Base-by-base conservation (phyloP, 2,797 vertebrate genomes). In the Malacoraja senta region DNA sequence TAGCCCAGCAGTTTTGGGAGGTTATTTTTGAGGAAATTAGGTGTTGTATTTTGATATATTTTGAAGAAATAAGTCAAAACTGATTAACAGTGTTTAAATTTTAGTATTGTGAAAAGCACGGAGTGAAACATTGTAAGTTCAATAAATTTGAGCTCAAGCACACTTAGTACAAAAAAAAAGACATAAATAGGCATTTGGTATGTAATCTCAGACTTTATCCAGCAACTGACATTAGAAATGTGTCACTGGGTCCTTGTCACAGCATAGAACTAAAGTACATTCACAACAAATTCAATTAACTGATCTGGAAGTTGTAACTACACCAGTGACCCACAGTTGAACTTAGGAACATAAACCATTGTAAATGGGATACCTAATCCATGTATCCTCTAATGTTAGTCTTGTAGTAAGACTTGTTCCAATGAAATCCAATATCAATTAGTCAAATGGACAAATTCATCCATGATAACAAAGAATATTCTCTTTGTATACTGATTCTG, bases 121-220 rank as follows among this genome's bases (percentile, higher is more conserved):
- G 21, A 29, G 58, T 53, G 90, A 92, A 74, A 58, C 38, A n/a
- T 32, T 71, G 65, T n/a, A 91, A 83, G 71, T 91, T 91, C 24
- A 53, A 26, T 24, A 91, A 72, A 71, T 74, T 90, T 91, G 68
- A 72, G 44, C 90, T 76, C 72, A 17, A 72, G 71, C 58, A 58
- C 24, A 53, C 10, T 76, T 74, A 71, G 90, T 76, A 96, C 94
- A 94, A 94, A 78, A 94, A 83, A 94, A 94, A 94, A 94, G 96
- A 96, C 96, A 96, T 96, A 96, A 95, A 95, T 95, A 96, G 96
- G 93, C 94, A 95, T 94, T 95, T 92, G 38, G 90, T 53, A 96
- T 94, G 92, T 93, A 95, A 93, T 94, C 83, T 86, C 26, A 95
- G 94, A 94, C 95, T 96, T 95, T 94, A 95, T 86, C 94, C 94